Base-by-base conservation (phyloP, 1,140 invertebrate species). In the Octopus bimaculoides region DNA sequence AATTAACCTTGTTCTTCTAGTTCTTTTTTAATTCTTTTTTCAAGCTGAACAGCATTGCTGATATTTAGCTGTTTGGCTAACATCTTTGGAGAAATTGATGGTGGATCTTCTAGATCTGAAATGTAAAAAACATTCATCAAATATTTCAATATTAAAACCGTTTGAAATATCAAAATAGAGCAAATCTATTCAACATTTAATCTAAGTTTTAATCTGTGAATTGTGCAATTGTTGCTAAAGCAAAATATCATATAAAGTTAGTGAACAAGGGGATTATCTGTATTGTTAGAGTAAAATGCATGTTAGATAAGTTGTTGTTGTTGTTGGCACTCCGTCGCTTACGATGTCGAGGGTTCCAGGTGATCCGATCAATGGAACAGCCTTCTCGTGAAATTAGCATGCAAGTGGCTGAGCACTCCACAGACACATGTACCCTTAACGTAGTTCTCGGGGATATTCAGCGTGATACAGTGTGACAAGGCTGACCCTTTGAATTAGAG, bases 21-120 rank as follows among this genome's bases (percentile, higher is more conserved):
- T 87, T 97, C 96, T 84, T 94, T 95, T 82, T 95, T 93, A 77
- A 98, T 92, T 82, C 95, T 92, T 88, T 95, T 93, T 86, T 98
- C 96, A 66, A 93, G 83, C 26, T 89, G 87, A 55, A 86, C 86
- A 7, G 90, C 87, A 77, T 91, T 90, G 7, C 87, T 87, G 74
- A 91, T 87, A 81, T 90, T 91, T 20, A 90, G 83, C 80, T 90
- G 89, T 79, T 89, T 89, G 77, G 89, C 89, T 7, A 90, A 82
- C 20, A 85, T 85, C 54, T 86, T 84, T 10, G 89, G 87, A 14
- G 88, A 89, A 54, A 89, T 89, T 52, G 86, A 87, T 20, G 88
- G 85, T 9, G 86, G 86, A 78, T 89, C 86, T 54, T 87, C 88
- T 52, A 84, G 84, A 71, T 89, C 89, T 89, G 77, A 9, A 85